A percentile compares a stretch with the other conserved stretches of the same genome.
phyloP scores from a whole-genome alignment of 2,888 invertebrate species.

The Drosophila monieri region DNA sequence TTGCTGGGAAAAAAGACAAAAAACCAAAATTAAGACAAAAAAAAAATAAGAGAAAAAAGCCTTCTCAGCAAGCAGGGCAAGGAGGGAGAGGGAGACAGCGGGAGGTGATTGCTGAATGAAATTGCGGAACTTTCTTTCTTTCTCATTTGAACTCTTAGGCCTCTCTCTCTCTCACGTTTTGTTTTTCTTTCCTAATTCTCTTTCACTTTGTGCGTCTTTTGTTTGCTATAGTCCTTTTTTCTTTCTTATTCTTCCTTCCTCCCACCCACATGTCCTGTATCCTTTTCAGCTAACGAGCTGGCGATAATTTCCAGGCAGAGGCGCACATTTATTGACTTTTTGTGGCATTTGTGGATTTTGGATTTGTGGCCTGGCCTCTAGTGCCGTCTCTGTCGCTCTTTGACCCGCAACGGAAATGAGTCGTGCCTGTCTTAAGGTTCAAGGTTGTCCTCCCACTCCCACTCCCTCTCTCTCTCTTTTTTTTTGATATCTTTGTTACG shows the following conservation, averaged over 20 bases:
- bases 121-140: constrained; percentile 67
- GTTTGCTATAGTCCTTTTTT: constrained; percentile 33
- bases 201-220: constrained; percentile 25
- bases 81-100: not conserved
- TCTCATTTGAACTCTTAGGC: constrained; percentile 15
- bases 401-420: constrained; percentile 66
- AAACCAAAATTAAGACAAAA: constrained; percentile 31
- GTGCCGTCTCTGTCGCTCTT: constrained; percentile 26
- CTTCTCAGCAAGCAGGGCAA: constrained; percentile 1
- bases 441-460: constrained; percentile 51
- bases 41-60: constrained; percentile 24
- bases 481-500: constrained; percentile 70
- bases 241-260: constrained; percentile 1
- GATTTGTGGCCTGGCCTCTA: constrained; percentile 35
- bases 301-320: constrained; percentile 67
- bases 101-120: constrained; percentile 50
- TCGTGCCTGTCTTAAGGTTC: constrained; percentile 46
- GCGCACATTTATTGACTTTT: constrained; percentile 75
- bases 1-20: constrained; percentile 64
- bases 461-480: constrained; percentile 8
- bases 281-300: constrained; percentile 65
- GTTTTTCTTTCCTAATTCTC: constrained; percentile 25
- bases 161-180: constrained; percentile 13
- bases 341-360: constrained; percentile 65
- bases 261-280: not conserved